Evolutionary conservation across 2,888 invertebrate species (phyloP).

Genomic region (Ectemnius cavifrons): DNA sequence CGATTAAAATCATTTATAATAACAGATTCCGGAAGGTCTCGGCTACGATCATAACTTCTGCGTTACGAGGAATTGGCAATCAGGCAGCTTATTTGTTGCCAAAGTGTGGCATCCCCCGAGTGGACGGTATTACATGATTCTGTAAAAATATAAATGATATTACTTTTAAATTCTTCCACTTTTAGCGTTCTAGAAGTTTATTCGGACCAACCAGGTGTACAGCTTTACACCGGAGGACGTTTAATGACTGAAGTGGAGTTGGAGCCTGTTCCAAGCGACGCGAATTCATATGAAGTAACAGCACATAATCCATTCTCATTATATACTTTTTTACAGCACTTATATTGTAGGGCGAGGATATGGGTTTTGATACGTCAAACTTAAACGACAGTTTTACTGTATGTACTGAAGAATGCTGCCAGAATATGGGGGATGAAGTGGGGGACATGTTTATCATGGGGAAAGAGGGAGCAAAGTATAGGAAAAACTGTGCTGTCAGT

Average conservation of each 20-base stretch:
- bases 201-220: slow-evolving; percentile 93
- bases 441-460: slow-evolving; percentile 77
- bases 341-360: not conserved
- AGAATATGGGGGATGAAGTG: slow-evolving; percentile 10
- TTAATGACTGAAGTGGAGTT: slow-evolving; percentile 48
- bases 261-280: slow-evolving; percentile 19
- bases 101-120: slow-evolving; percentile 61
- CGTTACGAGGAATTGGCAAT: slow-evolving; percentile 75
- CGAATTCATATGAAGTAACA: slow-evolving; percentile 28
- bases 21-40: not conserved
- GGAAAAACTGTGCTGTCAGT: slow-evolving; percentile 89
- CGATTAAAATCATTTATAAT: not conserved
- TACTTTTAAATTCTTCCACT: slow-evolving; percentile 9
- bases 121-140: slow-evolving; percentile 63
- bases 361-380: not conserved
- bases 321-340: not conserved
- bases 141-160: slow-evolving; percentile 15
- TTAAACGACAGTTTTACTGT: no score
- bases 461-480: slow-evolving; percentile 85
- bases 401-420: not conserved
- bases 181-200: slow-evolving; percentile 86
- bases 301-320: no score
- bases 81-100: slow-evolving; percentile 82
- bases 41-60: slow-evolving; percentile 93
- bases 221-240: slow-evolving; percentile 86